phyloP scores from a whole-genome alignment of 2,888 invertebrate genomes.

The Epinotia demarniana region DNA sequence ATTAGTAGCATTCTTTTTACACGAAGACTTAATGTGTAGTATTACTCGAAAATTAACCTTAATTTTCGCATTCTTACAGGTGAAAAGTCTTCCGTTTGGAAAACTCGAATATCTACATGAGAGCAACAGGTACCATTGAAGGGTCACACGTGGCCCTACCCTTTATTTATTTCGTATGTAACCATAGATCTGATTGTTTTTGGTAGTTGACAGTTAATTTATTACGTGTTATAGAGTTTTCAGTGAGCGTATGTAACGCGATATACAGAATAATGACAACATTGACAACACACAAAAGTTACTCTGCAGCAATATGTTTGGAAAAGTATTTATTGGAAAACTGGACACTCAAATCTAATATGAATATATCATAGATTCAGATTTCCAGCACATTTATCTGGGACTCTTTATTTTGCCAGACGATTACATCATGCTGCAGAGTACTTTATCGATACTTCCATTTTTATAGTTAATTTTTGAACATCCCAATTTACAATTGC shows the following conservation, averaged over 20 bases:
- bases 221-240: constrained; percentile 46
- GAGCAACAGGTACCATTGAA: constrained; percentile 53
- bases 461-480: constrained; percentile 28
- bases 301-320: constrained; percentile 10
- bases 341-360: not conserved
- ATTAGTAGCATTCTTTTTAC: too few species aligned
- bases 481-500: constrained; percentile 26
- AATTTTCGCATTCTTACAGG: constrained; percentile 62
- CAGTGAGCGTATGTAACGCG: constrained; percentile 11
- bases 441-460: not conserved
- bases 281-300: not conserved
- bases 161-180: constrained; percentile 63
- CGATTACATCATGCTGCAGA: constrained; percentile 4
- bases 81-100: constrained; percentile 79
- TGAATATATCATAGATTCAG: not conserved
- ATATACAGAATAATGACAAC: not conserved
- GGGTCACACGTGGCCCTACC: constrained; percentile 56
- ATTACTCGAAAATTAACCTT: not conserved
- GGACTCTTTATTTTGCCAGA: not conserved
- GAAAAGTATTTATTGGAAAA: not conserved
- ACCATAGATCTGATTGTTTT: constrained; percentile 73
- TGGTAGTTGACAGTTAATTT: constrained; percentile 63
- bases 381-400: not conserved
- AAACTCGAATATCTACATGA: constrained; percentile 83
- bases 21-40: not conserved